Evolutionary conservation across 2,888 invertebrate species (phyloP), one percentile per base, ranked within the genome.

Genomic region (Plagodis pulveraria): DNA sequence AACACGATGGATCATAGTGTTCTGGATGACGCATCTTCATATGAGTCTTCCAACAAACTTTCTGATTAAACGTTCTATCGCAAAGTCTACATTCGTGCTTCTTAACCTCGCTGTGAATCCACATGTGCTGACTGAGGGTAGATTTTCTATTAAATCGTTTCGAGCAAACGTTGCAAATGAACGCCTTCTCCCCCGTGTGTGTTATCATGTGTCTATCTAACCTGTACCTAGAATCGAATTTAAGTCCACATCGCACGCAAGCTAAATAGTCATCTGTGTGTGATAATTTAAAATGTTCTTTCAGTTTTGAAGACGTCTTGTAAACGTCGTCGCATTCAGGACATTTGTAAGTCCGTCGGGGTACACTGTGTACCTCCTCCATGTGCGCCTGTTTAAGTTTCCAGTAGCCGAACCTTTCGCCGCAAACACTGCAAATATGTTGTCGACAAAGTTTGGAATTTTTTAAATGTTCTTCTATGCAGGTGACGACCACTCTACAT

Each of bases 161-260:
- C 0, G 83, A 70, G 56, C 94, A 94, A 0, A 89, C 80, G n/a
- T 79, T 76, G 62, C 94, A 94, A 10, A 81, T 73, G 56, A 87
- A 93, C 0, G 84, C 78, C 60, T 90, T 92, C 50, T 87, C 87
- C 7, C 87, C 89, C 0, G 91, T 90, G 66, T 94, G 93, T 0
- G 84, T 83, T 0, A 91, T 80, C 76, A 85, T 78, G 62, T 94
- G 94, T 10, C 86, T 85, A 7, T 87, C 81, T n/a, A 94, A 70
- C 53, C 78, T 79, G 11, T 88, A 81, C 56, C 90, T 90, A 0
- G 80, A 80, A 48, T 83, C 87, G 61, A 93, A 94, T 62, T 87
- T 89, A 0, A 83, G 76, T 0, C 81, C 81, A 62, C 89, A 89
- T 55, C 75, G 77, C 0, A 79, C 70, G 48, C 89, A 89, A 0